phyloP scores from a whole-genome alignment of 1,140 invertebrate genomes.

The Trachymyrmex septentrionalis region DNA sequence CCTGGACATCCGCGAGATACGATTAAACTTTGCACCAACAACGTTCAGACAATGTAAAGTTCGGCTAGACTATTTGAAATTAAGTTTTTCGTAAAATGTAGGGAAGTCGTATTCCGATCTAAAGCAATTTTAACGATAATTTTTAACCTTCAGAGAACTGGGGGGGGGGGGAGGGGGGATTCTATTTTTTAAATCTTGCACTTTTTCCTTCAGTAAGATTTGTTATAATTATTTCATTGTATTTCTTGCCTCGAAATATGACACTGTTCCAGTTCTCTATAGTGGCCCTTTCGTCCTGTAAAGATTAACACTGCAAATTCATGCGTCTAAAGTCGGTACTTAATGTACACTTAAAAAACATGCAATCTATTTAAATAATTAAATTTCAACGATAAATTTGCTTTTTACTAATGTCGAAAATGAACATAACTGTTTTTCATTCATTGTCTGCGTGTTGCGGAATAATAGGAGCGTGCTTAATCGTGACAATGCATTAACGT shows the following conservation, averaged over 20 bases:
- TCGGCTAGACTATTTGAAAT: background rate
- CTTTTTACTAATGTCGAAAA: background rate
- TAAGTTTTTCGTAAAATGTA: conserved; percentile 9
- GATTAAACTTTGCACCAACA: conserved; percentile 37
- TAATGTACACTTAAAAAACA: background rate
- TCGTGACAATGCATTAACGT: conserved; percentile 48
- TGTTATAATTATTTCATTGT: too few species aligned
- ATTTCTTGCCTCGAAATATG: too few species aligned
- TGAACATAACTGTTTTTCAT: background rate
- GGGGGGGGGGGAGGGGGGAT: too few species aligned
- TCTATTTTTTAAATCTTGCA: too few species aligned
- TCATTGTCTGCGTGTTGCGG: background rate
- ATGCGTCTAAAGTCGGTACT: background rate
- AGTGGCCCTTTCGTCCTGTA: too few species aligned
- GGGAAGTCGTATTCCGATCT: background rate
- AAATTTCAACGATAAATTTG: background rate
- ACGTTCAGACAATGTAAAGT: conserved; percentile 38
- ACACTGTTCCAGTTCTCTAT: too few species aligned
- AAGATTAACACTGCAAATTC: background rate
- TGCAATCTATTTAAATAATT: conserved; percentile 6
- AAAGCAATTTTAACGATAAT: background rate
- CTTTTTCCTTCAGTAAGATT: too few species aligned
- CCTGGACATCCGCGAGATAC: conserved; percentile 16
- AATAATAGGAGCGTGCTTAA: conserved; percentile 35
- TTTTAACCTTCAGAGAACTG: too few species aligned